Conservation (phyloP, 2,797 vertebrate species). For the Cossypha niveicapilla region DNA sequence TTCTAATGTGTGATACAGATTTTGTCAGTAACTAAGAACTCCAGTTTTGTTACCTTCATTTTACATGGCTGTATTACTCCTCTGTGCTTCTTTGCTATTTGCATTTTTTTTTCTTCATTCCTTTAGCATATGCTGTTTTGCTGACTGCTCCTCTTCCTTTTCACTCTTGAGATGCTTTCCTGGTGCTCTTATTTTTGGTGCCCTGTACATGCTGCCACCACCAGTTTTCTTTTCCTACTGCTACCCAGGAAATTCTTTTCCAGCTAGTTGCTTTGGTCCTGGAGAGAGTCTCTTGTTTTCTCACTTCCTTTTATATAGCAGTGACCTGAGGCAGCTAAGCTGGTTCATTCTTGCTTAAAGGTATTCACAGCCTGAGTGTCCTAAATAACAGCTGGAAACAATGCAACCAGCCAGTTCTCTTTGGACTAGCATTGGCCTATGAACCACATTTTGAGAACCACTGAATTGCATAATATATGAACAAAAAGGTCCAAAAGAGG, state of each 20-base stretch:
- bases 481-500: slow-evolving; percentile 53
- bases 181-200: slow-evolving; percentile 45
- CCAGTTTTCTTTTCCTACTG: slow-evolving; percentile 48
- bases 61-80: not conserved
- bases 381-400: slow-evolving; percentile 69
- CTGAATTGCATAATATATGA: slow-evolving; percentile 63
- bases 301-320: slow-evolving; percentile 54
- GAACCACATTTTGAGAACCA: slow-evolving; percentile 55
- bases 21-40: not conserved
- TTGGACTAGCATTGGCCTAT: slow-evolving; percentile 50
- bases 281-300: slow-evolving; percentile 65
- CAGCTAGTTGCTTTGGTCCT: slow-evolving; percentile 56
- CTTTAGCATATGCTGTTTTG: not conserved
- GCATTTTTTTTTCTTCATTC: not conserved
- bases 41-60: not conserved
- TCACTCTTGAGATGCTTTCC: slow-evolving; percentile 32
- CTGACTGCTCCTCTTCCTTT: slow-evolving; percentile 15
- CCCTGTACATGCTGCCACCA: slow-evolving; percentile 34
- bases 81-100: not conserved
- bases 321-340: slow-evolving; percentile 59
- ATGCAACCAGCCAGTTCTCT: slow-evolving; percentile 57
- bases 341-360: slow-evolving; percentile 61
- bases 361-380: slow-evolving; percentile 65
- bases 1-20: not conserved
- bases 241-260: slow-evolving; percentile 63